A percentile compares a stretch with the other conserved stretches of the same genome.
Conservation (phyloP, 1,140 invertebrate genomes). For the Ephestia elutella region DNA sequence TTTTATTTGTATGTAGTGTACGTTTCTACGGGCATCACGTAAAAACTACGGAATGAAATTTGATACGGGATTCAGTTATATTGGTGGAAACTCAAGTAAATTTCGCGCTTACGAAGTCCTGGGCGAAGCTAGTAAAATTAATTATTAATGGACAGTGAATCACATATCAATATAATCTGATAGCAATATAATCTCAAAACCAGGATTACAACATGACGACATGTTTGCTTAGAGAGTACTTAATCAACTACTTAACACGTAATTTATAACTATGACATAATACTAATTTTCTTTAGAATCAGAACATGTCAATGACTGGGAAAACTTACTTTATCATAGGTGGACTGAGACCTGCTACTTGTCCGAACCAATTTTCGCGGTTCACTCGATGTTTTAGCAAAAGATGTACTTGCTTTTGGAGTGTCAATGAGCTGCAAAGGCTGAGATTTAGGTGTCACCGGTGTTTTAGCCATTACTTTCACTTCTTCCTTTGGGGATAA, state of each 20-base stretch:
- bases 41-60: too few species aligned
- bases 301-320: background rate
- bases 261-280: background rate
- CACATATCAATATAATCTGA: too few species aligned
- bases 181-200: too few species aligned
- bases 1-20: too few species aligned
- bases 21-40: too few species aligned
- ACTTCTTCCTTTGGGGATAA: background rate
- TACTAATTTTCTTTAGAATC: background rate
- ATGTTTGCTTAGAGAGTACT: background rate
- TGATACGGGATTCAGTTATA: too few species aligned
- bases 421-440: constrained; percentile 34
- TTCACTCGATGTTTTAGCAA: constrained; percentile 20
- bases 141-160: too few species aligned
- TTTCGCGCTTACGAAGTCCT: too few species aligned
- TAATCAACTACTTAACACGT: background rate
- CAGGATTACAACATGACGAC: background rate
- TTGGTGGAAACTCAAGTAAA: too few species aligned
- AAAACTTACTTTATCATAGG: constrained; percentile 26
- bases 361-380: constrained; percentile 25
- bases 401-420: constrained; percentile 41
- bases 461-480: constrained; percentile 37
- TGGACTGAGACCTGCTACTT: constrained; percentile 20
- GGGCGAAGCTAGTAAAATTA: too few species aligned
- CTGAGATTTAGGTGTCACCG: constrained; percentile 33